A percentile compares a stretch with the other conserved stretches of the same genome.
Evolutionary conservation across 2,888 invertebrate genomes (phyloP).

Genomic region (Drosophila quinaria): DNA sequence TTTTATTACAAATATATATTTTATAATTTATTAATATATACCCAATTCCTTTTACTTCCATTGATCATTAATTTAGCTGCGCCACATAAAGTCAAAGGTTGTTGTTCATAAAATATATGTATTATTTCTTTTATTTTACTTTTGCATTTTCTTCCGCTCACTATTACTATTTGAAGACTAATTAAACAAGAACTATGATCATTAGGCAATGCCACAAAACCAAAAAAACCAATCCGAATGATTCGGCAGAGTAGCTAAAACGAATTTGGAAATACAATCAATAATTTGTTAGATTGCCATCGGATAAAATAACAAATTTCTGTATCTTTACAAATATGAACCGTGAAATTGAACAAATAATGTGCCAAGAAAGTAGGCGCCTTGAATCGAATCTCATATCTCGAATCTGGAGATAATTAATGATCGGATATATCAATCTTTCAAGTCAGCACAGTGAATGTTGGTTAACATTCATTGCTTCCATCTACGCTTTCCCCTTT

Average conservation of each 20-base stretch:
- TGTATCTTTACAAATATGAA: conserved; percentile 64
- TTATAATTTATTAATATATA: not conserved
- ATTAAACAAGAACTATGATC: conserved; percentile 70
- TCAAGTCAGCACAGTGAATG: conserved; percentile 36
- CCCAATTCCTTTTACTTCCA: not conserved
- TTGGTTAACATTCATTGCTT: conserved; percentile 6
- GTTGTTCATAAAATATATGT: not conserved
- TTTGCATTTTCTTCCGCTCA: not conserved
- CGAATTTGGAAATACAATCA: conserved; percentile 58
- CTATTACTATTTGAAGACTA: conserved; percentile 47
- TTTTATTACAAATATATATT: not conserved
- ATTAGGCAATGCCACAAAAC: conserved; percentile 74
- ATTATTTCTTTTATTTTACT: conserved; percentile 9
- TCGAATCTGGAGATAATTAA: conserved; percentile 80
- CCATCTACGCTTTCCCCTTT: conserved; percentile 3
- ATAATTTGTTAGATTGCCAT: conserved; percentile 60
- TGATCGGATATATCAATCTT: conserved; percentile 76
- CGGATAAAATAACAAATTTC: conserved; percentile 37
- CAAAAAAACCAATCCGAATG: conserved; percentile 62
- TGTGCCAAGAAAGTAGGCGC: conserved; percentile 79
- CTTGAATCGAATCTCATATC: conserved; percentile 26
- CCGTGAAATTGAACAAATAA: conserved; percentile 82
- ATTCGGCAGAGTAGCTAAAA: conserved; percentile 67
- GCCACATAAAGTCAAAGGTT: not conserved
- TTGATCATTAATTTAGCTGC: conserved; percentile 1